Evolutionary conservation across 1,140 invertebrate genomes (phyloP).

Genomic region (Macrotrachela quadricornifera): DNA sequence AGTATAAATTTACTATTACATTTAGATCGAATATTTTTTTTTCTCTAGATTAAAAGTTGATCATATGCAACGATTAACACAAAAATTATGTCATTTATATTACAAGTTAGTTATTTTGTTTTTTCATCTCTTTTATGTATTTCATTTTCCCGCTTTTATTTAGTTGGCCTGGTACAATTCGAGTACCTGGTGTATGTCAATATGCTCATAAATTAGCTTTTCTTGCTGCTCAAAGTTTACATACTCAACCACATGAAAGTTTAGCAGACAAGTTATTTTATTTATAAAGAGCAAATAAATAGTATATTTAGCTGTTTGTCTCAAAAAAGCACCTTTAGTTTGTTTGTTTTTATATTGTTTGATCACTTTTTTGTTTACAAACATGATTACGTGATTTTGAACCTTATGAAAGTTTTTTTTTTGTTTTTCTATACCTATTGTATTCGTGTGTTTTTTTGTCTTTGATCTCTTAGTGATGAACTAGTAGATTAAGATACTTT

Average conservation of each 20-base stretch:
- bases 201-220: constrained; percentile 59
- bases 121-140: neutral
- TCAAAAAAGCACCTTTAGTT: too few species aligned
- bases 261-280: constrained; percentile 31
- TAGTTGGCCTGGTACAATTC: constrained; percentile 55
- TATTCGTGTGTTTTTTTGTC: too few species aligned
- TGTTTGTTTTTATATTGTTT: too few species aligned
- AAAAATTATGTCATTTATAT: constrained; percentile 60
- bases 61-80: constrained; percentile 53
- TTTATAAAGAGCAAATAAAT: constrained; percentile 16
- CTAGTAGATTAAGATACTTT: too few species aligned
- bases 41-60: constrained; percentile 39
- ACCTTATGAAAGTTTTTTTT: too few species aligned
- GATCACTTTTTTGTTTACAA: too few species aligned
- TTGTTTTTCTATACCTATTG: too few species aligned
- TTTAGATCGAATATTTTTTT: too few species aligned
- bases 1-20: too few species aligned
- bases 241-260: constrained; percentile 33
- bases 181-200: constrained; percentile 62
- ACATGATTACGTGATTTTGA: too few species aligned
- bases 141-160: neutral
- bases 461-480: too few species aligned
- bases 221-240: constrained; percentile 46
- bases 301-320: too few species aligned
- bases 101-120: constrained; percentile 48